phyloP scores from a whole-genome alignment of 2,888 invertebrate species.

The Amiota mariae region DNA sequence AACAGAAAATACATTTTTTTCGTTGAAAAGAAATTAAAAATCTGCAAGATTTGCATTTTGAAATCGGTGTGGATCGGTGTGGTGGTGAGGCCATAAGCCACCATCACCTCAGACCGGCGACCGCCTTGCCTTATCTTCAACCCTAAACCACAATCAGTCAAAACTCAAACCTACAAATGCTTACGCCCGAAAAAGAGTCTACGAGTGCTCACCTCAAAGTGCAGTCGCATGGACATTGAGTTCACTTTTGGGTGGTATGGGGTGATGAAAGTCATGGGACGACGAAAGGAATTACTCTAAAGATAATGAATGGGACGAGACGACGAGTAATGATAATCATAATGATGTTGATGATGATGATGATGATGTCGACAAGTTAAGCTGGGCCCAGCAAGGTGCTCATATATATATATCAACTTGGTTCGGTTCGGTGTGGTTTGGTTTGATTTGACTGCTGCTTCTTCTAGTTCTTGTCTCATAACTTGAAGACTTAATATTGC shows the following conservation, averaged over 20 bases:
- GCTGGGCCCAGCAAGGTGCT: conserved; percentile 27
- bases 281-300: conserved; percentile 13
- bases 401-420: conserved; percentile 13
- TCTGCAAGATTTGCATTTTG: conserved; percentile 71
- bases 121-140: not conserved
- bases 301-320: conserved; percentile 39
- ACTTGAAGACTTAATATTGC: conserved; percentile 31
- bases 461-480: conserved; percentile 22
- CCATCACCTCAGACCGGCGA: conserved; percentile 13
- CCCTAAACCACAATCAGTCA: not conserved
- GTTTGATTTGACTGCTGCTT: not conserved
- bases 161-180: conserved; percentile 11
- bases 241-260: conserved; percentile 38
- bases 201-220: conserved; percentile 63
- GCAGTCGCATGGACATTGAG: conserved; percentile 61
- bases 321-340: conserved; percentile 28
- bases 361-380: conserved; percentile 25
- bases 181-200: conserved; percentile 29
- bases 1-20: conserved; percentile 64
- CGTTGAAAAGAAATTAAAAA: conserved; percentile 67
- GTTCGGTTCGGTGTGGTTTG: not conserved
- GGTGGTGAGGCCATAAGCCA: conserved; percentile 11
- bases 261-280: not conserved
- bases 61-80: conserved; percentile 43
- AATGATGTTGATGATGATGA: conserved; percentile 6